A percentile compares a stretch with the other conserved stretches of the same genome.
Evolutionary conservation across 2,888 invertebrate species (phyloP).

Genomic region (Crossocerus cetratus): DNA sequence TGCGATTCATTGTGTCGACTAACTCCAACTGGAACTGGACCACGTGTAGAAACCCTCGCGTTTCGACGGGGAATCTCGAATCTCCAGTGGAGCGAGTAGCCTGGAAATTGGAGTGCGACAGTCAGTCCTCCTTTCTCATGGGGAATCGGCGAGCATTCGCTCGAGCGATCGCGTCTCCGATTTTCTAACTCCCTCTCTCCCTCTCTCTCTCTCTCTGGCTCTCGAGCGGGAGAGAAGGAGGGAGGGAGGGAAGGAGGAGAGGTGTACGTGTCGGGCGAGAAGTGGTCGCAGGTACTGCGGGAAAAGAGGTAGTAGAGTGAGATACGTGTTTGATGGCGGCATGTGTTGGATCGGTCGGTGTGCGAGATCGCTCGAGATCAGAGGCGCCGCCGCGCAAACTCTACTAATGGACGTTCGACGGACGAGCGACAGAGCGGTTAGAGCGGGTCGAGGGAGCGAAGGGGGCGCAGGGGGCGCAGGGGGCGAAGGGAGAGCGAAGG

Average conservation of each 20-base stretch:
- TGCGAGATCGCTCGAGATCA: slow-evolving; percentile 70
- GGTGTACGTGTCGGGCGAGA: neutral
- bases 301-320: slow-evolving; percentile 1
- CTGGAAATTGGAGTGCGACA: neutral
- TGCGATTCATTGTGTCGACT: slow-evolving; percentile 23
- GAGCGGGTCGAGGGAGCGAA: slow-evolving; percentile 16
- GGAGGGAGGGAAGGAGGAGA: neutral
- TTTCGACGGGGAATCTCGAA: neutral
- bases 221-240: no score
- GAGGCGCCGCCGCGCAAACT: slow-evolving; percentile 76
- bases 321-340: slow-evolving; percentile 7
- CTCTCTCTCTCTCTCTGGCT: no score
- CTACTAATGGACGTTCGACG: slow-evolving; percentile 73
- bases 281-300: slow-evolving; percentile 7
- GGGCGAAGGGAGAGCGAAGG: slow-evolving; percentile 25
- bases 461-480: slow-evolving; percentile 39
- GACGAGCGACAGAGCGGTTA: no score
- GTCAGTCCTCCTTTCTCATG: neutral
- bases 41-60: neutral
- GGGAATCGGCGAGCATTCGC: neutral
- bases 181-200: no score
- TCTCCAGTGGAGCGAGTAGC: neutral
- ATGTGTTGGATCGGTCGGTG: neutral
- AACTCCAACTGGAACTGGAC: slow-evolving; percentile 4
- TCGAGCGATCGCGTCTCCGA: neutral